A percentile compares a stretch with the other conserved stretches of the same genome.
phyloP scores from a whole-genome alignment of 1,140 invertebrate species.

The Formica selysi region DNA sequence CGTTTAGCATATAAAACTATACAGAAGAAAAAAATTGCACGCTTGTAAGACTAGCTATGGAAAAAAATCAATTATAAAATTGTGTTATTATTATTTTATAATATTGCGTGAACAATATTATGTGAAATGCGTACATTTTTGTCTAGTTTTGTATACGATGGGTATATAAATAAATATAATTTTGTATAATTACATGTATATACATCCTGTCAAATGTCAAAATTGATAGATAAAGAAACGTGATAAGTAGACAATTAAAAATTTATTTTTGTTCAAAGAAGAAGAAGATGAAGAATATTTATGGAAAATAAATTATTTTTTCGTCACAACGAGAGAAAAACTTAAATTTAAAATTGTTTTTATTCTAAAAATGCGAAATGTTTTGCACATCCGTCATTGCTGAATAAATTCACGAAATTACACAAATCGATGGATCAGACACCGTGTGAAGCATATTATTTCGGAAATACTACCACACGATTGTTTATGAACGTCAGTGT shows the following conservation, averaged over 20 bases:
- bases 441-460: not conserved
- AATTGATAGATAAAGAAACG: not conserved
- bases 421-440: not conserved
- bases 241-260: not conserved
- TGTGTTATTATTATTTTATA: no score
- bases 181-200: not conserved
- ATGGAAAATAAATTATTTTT: no score
- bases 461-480: constrained; percentile 49
- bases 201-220: not conserved
- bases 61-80: not conserved
- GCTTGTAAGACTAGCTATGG: not conserved
- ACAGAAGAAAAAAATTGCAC: not conserved
- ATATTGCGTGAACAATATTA: not conserved
- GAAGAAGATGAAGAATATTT: not conserved
- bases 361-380: not conserved
- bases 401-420: not conserved
- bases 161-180: not conserved
- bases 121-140: not conserved
- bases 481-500: constrained; percentile 63
- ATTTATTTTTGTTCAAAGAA: not conserved
- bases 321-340: no score
- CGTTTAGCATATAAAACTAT: not conserved
- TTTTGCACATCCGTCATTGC: not conserved
- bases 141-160: not conserved
- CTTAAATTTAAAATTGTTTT: not conserved